Percentiles rank a stretch among this genome's conserved stretches.
Conservation (phyloP, 2,113 vertebrate species). For the Solea solea region DNA sequence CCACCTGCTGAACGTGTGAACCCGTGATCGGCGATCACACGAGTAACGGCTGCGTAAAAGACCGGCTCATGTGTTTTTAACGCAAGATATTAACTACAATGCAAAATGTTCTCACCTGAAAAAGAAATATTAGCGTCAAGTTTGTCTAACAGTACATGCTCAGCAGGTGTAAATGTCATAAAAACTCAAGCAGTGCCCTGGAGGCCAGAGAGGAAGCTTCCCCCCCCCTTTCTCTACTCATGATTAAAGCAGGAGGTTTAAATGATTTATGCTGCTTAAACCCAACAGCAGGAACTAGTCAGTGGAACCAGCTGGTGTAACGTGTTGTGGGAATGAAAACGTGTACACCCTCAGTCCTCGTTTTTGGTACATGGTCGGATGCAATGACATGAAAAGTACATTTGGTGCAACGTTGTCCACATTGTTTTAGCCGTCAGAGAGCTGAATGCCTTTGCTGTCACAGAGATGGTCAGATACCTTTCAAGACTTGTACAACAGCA, state of each 20-base stretch:
- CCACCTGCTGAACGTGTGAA: neutral
- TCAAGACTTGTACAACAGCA: conserved; percentile 20
- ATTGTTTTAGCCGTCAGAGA: conserved; percentile 9
- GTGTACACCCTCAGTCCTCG: conserved; percentile 5
- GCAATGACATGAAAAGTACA: conserved; percentile 14
- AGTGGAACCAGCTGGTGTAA: conserved; percentile 27
- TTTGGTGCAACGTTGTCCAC: conserved; percentile 19
- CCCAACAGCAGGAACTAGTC: conserved; percentile 7
- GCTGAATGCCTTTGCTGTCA: conserved; percentile 6
- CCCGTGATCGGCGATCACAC: neutral
- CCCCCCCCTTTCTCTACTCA: neutral
- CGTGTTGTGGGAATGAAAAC: conserved; percentile 14
- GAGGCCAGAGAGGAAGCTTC: neutral
- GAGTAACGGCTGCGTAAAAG: conserved; percentile 1
- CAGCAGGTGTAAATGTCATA: conserved; percentile 1
- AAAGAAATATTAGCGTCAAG: conserved; percentile 26
- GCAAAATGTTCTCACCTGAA: conserved; percentile 14
- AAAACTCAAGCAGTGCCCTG: neutral
- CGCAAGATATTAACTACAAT: neutral
- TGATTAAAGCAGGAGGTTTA: conserved; percentile 8
- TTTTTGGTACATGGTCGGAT: neutral
- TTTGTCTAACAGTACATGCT: neutral
- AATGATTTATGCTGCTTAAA: conserved; percentile 17
- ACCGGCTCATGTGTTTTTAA: neutral
- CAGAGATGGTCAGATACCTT: neutral